Conservation (phyloP, 92 coral and sea anemone genomes). For the Bergia sp. region DNA sequence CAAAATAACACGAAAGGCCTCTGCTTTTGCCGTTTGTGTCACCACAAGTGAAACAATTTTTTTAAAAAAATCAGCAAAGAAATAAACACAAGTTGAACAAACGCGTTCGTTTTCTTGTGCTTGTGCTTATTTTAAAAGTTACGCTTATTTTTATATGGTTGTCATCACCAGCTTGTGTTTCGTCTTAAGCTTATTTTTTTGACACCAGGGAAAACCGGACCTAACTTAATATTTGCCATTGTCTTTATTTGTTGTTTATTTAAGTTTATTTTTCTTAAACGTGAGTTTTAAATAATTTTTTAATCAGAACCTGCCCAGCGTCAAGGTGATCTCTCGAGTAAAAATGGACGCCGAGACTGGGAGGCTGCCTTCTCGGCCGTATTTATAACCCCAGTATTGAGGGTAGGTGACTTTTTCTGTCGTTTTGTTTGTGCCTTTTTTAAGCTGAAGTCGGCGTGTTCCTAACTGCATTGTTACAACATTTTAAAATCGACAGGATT, state of each 20-base stretch:
- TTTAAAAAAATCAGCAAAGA: no score
- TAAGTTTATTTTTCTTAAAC: background rate
- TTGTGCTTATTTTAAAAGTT: no score
- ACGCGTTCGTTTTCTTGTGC: no score
- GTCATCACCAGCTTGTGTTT: no score
- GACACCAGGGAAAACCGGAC: no score
- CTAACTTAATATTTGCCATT: no score
- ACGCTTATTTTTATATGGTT: no score
- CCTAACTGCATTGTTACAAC: background rate
- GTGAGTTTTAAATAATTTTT: background rate
- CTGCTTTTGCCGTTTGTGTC: no score
- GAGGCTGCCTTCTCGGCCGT: slow-evolving; percentile 62
- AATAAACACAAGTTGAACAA: no score
- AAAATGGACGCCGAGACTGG: slow-evolving; percentile 70
- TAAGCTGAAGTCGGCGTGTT: background rate
- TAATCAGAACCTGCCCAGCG: background rate
- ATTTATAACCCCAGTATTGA: slow-evolving; percentile 62
- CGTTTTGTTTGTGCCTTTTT: background rate
- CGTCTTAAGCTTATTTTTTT: no score
- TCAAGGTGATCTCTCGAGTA: slow-evolving; percentile 37
- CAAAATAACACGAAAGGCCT: no score
- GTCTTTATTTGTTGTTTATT: background rate
- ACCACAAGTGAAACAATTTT: no score
- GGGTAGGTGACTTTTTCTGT: slow-evolving; percentile 43
- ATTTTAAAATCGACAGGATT: slow-evolving; percentile 10